phyloP scores from a whole-genome alignment of 2,113 vertebrate genomes.

The Probosciger aterrimus region DNA sequence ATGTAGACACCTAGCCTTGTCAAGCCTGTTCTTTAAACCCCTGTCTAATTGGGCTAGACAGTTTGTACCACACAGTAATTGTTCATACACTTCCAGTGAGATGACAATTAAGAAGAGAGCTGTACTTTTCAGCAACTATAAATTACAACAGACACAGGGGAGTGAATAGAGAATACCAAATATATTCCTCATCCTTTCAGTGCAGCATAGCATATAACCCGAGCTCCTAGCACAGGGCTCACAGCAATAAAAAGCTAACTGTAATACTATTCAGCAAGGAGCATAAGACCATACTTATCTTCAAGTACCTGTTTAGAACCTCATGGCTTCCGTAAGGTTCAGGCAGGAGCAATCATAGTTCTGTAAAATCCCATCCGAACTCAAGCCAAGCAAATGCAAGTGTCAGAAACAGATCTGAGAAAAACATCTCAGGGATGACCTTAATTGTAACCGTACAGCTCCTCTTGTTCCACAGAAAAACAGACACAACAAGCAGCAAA shows the following conservation, averaged over 20 bases:
- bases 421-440: not conserved
- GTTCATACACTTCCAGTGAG: slow-evolving; percentile 36
- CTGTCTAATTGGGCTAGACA: slow-evolving; percentile 54
- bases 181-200: not conserved
- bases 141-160: not conserved
- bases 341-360: not conserved
- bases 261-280: not conserved
- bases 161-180: not conserved
- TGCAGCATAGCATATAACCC: not conserved
- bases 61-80: slow-evolving; percentile 36
- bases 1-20: slow-evolving; percentile 49
- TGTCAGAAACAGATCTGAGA: not conserved
- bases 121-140: slow-evolving; percentile 47
- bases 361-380: not conserved
- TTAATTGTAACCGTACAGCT: not conserved
- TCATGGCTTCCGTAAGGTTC: not conserved
- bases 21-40: slow-evolving; percentile 55
- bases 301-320: not conserved
- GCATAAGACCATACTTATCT: not conserved
- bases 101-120: slow-evolving; percentile 21
- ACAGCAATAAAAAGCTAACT: not conserved
- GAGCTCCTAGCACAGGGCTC: not conserved
- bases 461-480: not conserved
- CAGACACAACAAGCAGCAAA: not conserved
- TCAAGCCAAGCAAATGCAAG: not conserved